Base-by-base conservation (phyloP, 2,888 invertebrate genomes). In the Blastobasis adustella region DNA sequence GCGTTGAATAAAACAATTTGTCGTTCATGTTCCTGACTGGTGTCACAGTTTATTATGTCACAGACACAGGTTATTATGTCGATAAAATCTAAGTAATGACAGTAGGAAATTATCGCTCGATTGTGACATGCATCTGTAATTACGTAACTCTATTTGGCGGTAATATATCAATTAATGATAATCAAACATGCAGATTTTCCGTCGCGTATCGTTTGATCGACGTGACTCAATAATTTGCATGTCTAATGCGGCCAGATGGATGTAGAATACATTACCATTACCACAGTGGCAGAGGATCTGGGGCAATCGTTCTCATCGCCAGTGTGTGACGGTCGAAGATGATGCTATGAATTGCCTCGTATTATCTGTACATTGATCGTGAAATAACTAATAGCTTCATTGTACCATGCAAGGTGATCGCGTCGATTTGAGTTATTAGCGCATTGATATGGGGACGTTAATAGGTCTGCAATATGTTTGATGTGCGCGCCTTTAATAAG, bases 291-390 rank as follows among this genome's bases (percentile, higher is more conserved):
- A 60, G 60, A 62, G 62, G 63, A 83, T 68, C 75, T 79, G 63
- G 83, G 79, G 67, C 81, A 82, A 81, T 77, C 73, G 73, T 67
- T 61, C 61, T 62, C 63, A 63, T 54, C 56, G 59, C 63, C 61
- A n/a, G n/a, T n/a, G n/a, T 66, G 70, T 73, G 65, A 66, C 71
- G 61, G 55, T 50, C 69, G 67, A 74, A 79, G 82, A 79, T 79
- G 82, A 79, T 71, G 74, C 81, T 65, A 69, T 80, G 82, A 85
- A 84, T 85, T 82, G 77, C 77, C 79, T 71, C 76, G 74, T 73
- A 73, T 78, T 79, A 82, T 80, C 77, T 71, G 74, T 72, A 71
- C 73, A 72, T 73, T 79, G 76, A 82, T 82, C 80, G 71, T 68
- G 64, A 69, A 71, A 76, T 72, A 75, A 79, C 75, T 73, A 79